Evolutionary conservation across 2,113 vertebrate genomes (phyloP).

Genomic region (Mormyrus lacerda): DNA sequence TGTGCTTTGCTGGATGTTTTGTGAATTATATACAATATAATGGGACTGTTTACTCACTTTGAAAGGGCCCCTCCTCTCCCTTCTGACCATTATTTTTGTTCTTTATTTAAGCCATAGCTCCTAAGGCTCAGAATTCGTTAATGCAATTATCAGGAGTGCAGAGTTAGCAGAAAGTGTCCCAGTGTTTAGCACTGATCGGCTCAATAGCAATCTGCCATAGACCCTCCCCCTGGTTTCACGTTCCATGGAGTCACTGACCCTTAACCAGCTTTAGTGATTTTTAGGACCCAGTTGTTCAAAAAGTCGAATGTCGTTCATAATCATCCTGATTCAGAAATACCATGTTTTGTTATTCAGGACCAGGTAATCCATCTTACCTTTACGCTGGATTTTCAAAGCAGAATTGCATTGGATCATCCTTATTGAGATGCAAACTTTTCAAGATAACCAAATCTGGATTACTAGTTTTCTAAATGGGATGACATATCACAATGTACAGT

Average conservation of each 20-base stretch:
- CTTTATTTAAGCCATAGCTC: conserved; percentile 25
- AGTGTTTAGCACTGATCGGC: conserved; percentile 29
- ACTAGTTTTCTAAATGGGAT: background rate
- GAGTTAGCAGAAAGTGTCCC: conserved; percentile 27
- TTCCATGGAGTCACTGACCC: conserved; percentile 22
- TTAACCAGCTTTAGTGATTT: conserved; percentile 16
- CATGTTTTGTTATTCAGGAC: background rate
- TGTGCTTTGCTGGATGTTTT: background rate
- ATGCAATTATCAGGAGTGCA: conserved; percentile 29
- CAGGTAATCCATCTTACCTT: background rate
- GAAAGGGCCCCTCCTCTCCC: background rate
- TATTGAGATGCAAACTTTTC: background rate
- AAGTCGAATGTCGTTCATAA: background rate
- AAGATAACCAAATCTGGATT: background rate
- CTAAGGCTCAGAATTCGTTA: conserved; percentile 32
- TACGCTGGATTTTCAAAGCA: background rate
- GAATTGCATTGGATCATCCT: background rate
- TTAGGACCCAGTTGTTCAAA: background rate
- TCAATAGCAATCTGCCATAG: conserved; percentile 13
- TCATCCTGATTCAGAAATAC: background rate
- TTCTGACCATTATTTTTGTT: background rate
- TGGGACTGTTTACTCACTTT: conserved; percentile 41
- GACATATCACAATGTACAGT: background rate
- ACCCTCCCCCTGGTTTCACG: conserved; percentile 17
- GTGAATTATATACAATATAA: background rate